Evolutionary conservation across 2,797 vertebrate genomes (phyloP).

Genomic region (Macrochelys suwanniensis): DNA sequence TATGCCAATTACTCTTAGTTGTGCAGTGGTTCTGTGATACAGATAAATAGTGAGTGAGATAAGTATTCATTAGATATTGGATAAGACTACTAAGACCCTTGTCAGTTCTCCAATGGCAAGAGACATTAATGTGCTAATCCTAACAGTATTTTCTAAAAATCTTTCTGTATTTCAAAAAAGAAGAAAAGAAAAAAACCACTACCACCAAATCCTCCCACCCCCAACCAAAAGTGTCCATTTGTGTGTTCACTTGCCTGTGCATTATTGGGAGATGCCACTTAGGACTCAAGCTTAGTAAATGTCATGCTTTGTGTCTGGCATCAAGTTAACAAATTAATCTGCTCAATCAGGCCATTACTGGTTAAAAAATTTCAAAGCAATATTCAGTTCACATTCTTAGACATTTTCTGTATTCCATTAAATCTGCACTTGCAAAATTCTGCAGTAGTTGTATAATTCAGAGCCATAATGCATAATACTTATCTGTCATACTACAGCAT

Average conservation of each 20-base stretch:
- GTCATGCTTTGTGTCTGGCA: neutral
- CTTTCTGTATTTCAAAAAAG: neutral
- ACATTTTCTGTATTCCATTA: neutral
- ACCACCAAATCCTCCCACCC: neutral
- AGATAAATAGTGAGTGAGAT: neutral
- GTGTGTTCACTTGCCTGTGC: neutral
- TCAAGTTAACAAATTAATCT: neutral
- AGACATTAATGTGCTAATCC: fast-evolving
- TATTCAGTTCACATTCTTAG: neutral
- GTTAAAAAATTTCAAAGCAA: neutral
- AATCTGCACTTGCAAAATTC: neutral
- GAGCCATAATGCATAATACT: neutral
- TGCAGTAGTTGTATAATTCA: neutral
- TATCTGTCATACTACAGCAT: neutral
- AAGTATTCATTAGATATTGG: neutral
- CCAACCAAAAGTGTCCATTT: neutral
- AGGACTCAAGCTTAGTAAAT: neutral
- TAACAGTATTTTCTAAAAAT: neutral
- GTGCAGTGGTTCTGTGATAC: neutral
- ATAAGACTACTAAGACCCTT: neutral
- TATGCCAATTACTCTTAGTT: neutral
- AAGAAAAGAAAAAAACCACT: neutral
- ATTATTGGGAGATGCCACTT: neutral
- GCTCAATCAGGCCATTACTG: too few species aligned
- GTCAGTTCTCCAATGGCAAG: neutral